Evolutionary conservation across 2,888 invertebrate species (phyloP).

Genomic region (Drosophila neutralis): DNA sequence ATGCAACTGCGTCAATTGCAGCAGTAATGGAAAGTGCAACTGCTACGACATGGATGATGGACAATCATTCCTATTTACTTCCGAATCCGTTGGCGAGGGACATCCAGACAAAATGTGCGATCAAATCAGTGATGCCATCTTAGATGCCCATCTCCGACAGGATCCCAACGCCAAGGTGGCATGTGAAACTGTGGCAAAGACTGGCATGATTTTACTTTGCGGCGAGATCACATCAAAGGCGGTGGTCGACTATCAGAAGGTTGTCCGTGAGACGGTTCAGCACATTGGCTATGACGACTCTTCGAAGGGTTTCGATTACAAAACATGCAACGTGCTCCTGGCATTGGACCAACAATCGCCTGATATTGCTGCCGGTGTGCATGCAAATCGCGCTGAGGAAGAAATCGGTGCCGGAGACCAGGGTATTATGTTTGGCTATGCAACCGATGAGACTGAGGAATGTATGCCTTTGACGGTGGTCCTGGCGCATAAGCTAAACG

Average conservation of each 20-base stretch:
- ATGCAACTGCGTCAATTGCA: constrained; percentile 88
- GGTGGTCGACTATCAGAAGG: constrained; percentile 98
- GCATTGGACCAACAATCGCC: constrained; percentile 98
- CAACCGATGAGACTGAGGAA: constrained; percentile 99
- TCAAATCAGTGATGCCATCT: constrained; percentile 97
- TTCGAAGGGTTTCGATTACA: constrained; percentile 99
- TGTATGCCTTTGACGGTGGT: constrained; percentile 98
- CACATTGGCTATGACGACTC: constrained; percentile 99
- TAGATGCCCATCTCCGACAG: constrained; percentile 96
- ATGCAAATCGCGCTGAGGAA: constrained; percentile 96
- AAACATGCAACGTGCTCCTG: constrained; percentile 99
- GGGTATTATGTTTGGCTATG: constrained; percentile 99
- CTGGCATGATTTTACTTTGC: constrained; percentile 98
- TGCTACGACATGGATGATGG: constrained; percentile 93
- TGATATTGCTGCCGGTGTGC: constrained; percentile 98
- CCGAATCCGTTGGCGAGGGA: constrained; percentile 99
- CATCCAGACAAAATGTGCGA: constrained; percentile 99
- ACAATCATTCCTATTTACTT: constrained; percentile 97
- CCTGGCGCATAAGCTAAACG: constrained; percentile 95
- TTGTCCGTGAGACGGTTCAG: constrained; percentile 97
- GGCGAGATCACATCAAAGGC: constrained; percentile 99
- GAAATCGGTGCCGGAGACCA: constrained; percentile 99
- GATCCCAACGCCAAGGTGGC: constrained; percentile 99
- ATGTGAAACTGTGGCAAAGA: constrained; percentile 99
- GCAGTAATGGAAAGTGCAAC: constrained; percentile 76